Conservation (phyloP, 1,140 invertebrate genomes). For the Propsilocerus akamusi region DNA sequence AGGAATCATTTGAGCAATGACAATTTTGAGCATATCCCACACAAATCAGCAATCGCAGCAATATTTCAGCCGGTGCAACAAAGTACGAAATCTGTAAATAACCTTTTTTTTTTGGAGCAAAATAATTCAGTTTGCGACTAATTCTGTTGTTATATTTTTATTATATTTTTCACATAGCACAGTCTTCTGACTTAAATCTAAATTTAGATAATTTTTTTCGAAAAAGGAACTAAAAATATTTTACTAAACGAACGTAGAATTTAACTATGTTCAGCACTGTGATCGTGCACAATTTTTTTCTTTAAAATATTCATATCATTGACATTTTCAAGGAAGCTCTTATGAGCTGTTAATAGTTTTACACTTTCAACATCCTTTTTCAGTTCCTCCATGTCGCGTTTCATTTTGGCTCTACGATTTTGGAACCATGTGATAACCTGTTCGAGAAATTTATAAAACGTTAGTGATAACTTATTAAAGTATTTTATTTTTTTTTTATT, state of each 20-base stretch:
- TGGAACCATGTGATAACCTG: slow-evolving; percentile 93
- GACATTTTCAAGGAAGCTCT: slow-evolving; percentile 78
- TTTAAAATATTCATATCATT: slow-evolving; percentile 76
- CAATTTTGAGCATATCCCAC: too few species aligned
- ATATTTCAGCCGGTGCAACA: too few species aligned
- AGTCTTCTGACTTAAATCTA: too few species aligned
- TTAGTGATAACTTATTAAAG: neutral
- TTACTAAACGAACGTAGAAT: too few species aligned
- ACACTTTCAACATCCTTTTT: slow-evolving; percentile 93
- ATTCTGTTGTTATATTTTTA: too few species aligned
- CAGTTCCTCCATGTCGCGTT: slow-evolving; percentile 93
- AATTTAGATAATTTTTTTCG: too few species aligned
- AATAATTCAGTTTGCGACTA: too few species aligned
- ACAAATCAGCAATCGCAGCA: too few species aligned
- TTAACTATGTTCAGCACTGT: slow-evolving; percentile 1
- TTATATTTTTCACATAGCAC: too few species aligned
- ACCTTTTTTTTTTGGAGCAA: too few species aligned
- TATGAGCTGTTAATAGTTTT: slow-evolving; percentile 63
- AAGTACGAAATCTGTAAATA: too few species aligned
- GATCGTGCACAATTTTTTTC: slow-evolving; percentile 49
- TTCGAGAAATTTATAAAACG: neutral
- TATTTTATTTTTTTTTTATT: slow-evolving; percentile 28
- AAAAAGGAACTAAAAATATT: too few species aligned
- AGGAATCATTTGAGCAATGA: slow-evolving; percentile 1
- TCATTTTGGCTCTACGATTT: slow-evolving; percentile 89